A percentile compares a stretch with the other conserved stretches of the same genome.
These are phyloP conservation scores for Monopterus albus DNA, from an alignment of 2,113 vertebrate species.

Conservation along the genomic window DNA sequence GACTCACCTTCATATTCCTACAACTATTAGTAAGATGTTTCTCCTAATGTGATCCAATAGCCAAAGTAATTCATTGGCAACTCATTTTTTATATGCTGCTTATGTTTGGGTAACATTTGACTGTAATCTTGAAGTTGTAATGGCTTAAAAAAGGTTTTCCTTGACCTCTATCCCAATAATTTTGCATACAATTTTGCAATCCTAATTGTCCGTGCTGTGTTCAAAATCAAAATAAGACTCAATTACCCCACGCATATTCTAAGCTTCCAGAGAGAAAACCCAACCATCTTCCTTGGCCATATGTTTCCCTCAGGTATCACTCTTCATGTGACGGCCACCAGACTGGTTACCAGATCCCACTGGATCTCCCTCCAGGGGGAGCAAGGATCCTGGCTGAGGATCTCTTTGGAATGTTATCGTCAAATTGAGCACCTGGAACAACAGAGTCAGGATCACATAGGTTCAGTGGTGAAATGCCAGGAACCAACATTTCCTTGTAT, in stretches of 20 bases:
- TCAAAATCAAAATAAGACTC: slow-evolving; percentile 51
- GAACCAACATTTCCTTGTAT: neutral
- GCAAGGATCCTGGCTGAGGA: slow-evolving; percentile 93
- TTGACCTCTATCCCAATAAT: slow-evolving; percentile 30
- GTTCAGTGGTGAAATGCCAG: slow-evolving; percentile 51
- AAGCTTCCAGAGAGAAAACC: slow-evolving; percentile 48
- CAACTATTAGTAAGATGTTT: slow-evolving; percentile 54
- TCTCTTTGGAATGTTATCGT: slow-evolving; percentile 95
- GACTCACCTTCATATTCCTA: slow-evolving; percentile 48
- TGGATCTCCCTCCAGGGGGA: slow-evolving; percentile 93
- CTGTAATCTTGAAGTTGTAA: slow-evolving; percentile 38
- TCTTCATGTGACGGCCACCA: no score
- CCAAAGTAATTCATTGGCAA: slow-evolving; percentile 29
- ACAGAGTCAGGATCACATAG: neutral
- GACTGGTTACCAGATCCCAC: slow-evolving; percentile 93
- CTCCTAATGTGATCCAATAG: slow-evolving; percentile 33
- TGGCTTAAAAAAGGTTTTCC: slow-evolving; percentile 35
- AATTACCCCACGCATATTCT: slow-evolving; percentile 42
- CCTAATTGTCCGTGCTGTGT: slow-evolving; percentile 49
- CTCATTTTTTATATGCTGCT: slow-evolving; percentile 20
- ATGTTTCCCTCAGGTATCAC: slow-evolving; percentile 28
- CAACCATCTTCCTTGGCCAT: slow-evolving; percentile 39
- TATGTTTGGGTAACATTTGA: slow-evolving; percentile 48
- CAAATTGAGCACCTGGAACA: slow-evolving; percentile 90
- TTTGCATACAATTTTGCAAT: slow-evolving; percentile 38